Percentiles rank a stretch among this genome's conserved stretches.
phyloP scores from a whole-genome alignment of 2,888 invertebrate genomes.

The Cistogaster globosa region DNA sequence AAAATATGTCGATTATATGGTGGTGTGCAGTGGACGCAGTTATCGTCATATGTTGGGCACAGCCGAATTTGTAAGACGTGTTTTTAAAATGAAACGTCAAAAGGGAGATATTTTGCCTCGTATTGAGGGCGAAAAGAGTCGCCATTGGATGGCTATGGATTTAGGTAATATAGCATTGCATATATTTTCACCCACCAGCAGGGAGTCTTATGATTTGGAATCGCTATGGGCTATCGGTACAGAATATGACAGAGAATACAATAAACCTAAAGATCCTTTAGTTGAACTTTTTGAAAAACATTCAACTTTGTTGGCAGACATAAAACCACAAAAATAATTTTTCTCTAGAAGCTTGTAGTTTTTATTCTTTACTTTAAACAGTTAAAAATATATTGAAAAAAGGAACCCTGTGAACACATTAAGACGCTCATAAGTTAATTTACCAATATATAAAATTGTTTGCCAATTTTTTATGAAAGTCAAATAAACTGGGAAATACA shows the following conservation, averaged over 20 bases:
- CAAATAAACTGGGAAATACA: slow-evolving; percentile 84
- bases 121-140: slow-evolving; percentile 90
- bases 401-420: slow-evolving; percentile 10
- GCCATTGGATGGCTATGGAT: slow-evolving; percentile 95
- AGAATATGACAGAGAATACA: slow-evolving; percentile 89
- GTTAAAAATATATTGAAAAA: background rate
- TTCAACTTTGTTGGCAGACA: slow-evolving; percentile 84
- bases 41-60: slow-evolving; percentile 89
- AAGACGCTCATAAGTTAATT: background rate
- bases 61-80: slow-evolving; percentile 89
- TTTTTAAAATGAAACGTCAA: slow-evolving; percentile 89
- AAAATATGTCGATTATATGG: slow-evolving; percentile 93
- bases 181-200: slow-evolving; percentile 89
- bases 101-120: slow-evolving; percentile 87
- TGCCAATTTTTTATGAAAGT: slow-evolving; percentile 83
- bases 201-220: slow-evolving; percentile 93
- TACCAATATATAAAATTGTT: slow-evolving; percentile 80
- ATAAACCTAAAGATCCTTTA: slow-evolving; percentile 85
- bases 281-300: slow-evolving; percentile 88
- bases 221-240: slow-evolving; percentile 94
- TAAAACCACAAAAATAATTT: slow-evolving; percentile 67
- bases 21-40: slow-evolving; percentile 90
- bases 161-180: slow-evolving; percentile 96
- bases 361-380: background rate
- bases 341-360: background rate